Conservation (phyloP, 2,797 vertebrate genomes). For the Acomys russatus region DNA sequence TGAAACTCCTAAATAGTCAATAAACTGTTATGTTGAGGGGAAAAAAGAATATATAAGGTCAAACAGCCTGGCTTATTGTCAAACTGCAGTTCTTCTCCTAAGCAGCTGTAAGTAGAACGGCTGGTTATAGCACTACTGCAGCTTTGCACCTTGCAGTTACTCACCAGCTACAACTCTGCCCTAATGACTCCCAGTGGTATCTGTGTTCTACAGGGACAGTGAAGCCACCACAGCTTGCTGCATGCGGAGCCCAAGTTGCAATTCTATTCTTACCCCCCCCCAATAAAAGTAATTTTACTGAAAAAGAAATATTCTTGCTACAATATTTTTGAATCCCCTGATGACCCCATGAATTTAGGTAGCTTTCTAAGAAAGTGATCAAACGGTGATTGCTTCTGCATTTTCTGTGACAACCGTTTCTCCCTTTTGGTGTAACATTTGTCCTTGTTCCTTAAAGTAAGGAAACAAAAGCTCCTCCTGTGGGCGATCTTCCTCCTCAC, state of each 20-base stretch:
- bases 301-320: background rate
- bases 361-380: background rate
- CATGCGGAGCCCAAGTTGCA: background rate
- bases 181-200: background rate
- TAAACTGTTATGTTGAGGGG: background rate
- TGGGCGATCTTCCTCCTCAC: background rate
- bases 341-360: background rate
- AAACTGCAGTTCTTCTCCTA: background rate
- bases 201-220: background rate
- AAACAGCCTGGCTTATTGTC: background rate
- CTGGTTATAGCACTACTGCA: background rate
- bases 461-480: background rate
- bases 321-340: background rate
- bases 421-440: background rate
- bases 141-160: background rate
- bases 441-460: background rate
- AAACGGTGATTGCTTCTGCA: background rate
- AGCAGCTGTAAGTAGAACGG: background rate
- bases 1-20: background rate
- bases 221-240: background rate
- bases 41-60: background rate
- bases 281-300: background rate
- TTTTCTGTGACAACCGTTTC: background rate
- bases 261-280: background rate
- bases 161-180: background rate